Evolutionary conservation across 23 tunicate species (phyloP).

Genomic region (Clavelina lepadiformis): DNA sequence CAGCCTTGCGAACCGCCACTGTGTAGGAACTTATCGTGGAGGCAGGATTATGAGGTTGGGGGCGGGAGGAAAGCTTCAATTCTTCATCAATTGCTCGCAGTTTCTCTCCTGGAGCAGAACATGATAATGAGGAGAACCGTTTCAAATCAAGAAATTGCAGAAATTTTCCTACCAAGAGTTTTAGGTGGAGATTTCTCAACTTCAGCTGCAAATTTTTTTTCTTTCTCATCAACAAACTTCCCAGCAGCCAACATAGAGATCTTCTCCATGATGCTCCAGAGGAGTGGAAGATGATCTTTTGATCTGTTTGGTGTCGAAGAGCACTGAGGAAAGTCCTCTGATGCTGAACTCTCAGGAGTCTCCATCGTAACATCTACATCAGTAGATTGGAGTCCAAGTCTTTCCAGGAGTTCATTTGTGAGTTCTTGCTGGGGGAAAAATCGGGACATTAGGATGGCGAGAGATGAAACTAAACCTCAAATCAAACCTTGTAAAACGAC

Average conservation of each 20-base stretch:
- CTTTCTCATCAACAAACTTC: background rate
- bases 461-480: background rate
- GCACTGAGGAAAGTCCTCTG: slow-evolving; percentile 15
- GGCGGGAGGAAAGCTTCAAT: slow-evolving; percentile 23
- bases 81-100: slow-evolving; percentile 70
- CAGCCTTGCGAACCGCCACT: slow-evolving; percentile 54
- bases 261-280: slow-evolving; percentile 32
- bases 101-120: slow-evolving; percentile 56
- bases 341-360: slow-evolving; percentile 15
- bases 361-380: slow-evolving; percentile 27
- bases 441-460: background rate
- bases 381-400: slow-evolving; percentile 45
- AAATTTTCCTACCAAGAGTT: slow-evolving; percentile 7
- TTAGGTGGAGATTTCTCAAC: slow-evolving; percentile 5
- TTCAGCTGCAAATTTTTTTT: slow-evolving; percentile 9
- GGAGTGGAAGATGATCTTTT: background rate
- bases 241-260: slow-evolving; percentile 17
- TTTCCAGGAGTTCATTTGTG: slow-evolving; percentile 47
- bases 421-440: slow-evolving; percentile 30
- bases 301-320: slow-evolving; percentile 21
- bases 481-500: background rate
- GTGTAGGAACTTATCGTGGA: slow-evolving; percentile 23
- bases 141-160: no score
- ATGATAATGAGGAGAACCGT: no score
- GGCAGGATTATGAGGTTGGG: slow-evolving; percentile 38